phyloP scores from a whole-genome alignment of 2,888 invertebrate genomes.

The Melinaea marsaeus region DNA sequence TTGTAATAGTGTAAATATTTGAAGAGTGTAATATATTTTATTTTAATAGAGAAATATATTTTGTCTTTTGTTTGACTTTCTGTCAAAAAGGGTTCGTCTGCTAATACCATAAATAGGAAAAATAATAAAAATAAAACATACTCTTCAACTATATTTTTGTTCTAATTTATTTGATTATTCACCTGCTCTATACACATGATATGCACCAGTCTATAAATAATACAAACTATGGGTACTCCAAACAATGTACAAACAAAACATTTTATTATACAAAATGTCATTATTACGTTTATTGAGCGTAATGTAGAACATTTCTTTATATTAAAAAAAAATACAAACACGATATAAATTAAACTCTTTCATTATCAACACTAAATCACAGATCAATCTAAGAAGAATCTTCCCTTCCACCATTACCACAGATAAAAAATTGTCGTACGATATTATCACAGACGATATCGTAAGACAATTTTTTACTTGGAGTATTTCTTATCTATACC shows the following conservation, averaged over 20 bases:
- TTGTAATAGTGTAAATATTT: too few species aligned
- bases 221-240: conserved; percentile 66
- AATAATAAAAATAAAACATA: conserved; percentile 51
- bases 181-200: conserved; percentile 78
- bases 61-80: too few species aligned
- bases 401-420: conserved; percentile 34
- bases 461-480: conserved; percentile 14
- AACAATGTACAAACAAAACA: conserved; percentile 49
- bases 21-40: too few species aligned
- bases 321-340: conserved; percentile 32
- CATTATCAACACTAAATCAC: conserved; percentile 63
- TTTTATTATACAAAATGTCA: conserved; percentile 25
- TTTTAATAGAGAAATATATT: too few species aligned
- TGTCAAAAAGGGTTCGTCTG: too few species aligned
- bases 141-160: conserved; percentile 60
- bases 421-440: conserved; percentile 17
- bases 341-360: conserved; percentile 37
- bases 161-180: conserved; percentile 78
- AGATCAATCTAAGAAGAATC: conserved; percentile 43
- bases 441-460: background rate
- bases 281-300: conserved; percentile 29
- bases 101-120: too few species aligned
- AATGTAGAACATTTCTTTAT: conserved; percentile 23
- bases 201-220: conserved; percentile 78
- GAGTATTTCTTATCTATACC: conserved; percentile 3